Evolutionary conservation across 2,797 vertebrate species (phyloP), one percentile per base, ranked within the genome.

Genomic region (Neosilurus hyrtlii): DNA sequence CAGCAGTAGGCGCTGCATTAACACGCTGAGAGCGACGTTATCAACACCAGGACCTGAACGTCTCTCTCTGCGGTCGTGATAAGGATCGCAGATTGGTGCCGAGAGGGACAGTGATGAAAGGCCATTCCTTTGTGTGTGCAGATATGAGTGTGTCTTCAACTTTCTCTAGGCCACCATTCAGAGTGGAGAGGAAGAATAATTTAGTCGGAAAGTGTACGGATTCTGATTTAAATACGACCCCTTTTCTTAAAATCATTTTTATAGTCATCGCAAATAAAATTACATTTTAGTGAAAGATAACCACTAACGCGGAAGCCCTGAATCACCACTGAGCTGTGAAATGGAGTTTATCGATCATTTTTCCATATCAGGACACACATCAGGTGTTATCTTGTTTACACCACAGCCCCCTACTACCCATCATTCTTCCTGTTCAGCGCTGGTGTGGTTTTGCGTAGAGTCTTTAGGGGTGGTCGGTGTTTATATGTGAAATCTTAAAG

Each of bases 161-260:
- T 90, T 90, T 91, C 90, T 91, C 91, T 90, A 90, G 88, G 91
- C 89, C 90, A 86, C 88, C 86, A 89, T 89, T 90, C 81, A 87
- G 89, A 89, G 84, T 92, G 91, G 91, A 92, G 91, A 89, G 90
- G 91, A 86, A 89, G 90, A 92, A 94, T 93, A 93, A 91, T 92
- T 94, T 92, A 90, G 92, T 85, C 89, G 90, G 88, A 90, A 91
- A 89, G 90, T 37, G 89, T 90, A 78, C 26, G 89, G 43, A 90
- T 89, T 85, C 77, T 83, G 92, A 93, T 93, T 93, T 90, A 87
- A 93, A 43, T 8, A 43, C 43, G 43, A 43, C 4, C 8, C 8
- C 43, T 43, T 43, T 43, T 4, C 8, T 43, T 43, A 43, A 43
- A 43, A 43, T 43, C 43, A 30, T 30, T 30, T 30, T 30, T 30